Evolutionary conservation across 2,113 vertebrate species (phyloP), one percentile per base, ranked within the genome.

Genomic region (Coptodon bakossiorum): DNA sequence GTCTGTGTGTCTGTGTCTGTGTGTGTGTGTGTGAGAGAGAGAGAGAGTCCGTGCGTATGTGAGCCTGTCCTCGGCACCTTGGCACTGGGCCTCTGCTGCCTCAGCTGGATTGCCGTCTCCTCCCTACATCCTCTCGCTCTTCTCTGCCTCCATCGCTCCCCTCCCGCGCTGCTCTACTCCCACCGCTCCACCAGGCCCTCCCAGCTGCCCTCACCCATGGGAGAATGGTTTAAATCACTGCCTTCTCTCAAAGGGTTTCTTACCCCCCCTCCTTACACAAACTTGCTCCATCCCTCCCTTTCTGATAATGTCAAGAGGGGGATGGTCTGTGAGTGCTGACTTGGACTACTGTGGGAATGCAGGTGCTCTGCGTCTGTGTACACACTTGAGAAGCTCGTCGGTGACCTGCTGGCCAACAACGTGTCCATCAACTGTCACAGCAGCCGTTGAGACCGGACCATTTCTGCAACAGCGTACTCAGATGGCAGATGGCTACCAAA

Each of bases 331-430:
- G 86, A 90, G 45, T 90, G 88, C 86, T 91, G 89, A 93, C 88
- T 91, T 40, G 53, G 83, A 81, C 90, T 91, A 91, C 89, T 96
- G 91, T 95, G 92, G 93, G 94, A 95, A 93, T 94, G 90, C 90
- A 93, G 89, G 91, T 92, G 91, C 50, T 90, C 73, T 78, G 82
- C 31, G 71, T 71, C 40, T 76, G 82, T 87, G 89, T 80, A 57
- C 22, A 78, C 31, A 71, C 66, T 80, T 40, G 34, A 36, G 16
- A 52, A 50, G 83, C 80, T 88, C 73, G 87, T 84, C 66, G 1
- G 7, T 9, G 11, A 38, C 76, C 63, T 11, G 17, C 43, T 12
- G 2, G 87, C 52, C 82, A 68, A 59, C 85, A 84, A 59, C 1
- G 19, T 88, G 88, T 92, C 88, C 83, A 87, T 93, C 83, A 40